A percentile compares a stretch with the other conserved stretches of the same genome.
These are phyloP conservation scores for Heliconius hermathena DNA, from an alignment of 1,140 invertebrate species.

Conservation along the genomic window DNA sequence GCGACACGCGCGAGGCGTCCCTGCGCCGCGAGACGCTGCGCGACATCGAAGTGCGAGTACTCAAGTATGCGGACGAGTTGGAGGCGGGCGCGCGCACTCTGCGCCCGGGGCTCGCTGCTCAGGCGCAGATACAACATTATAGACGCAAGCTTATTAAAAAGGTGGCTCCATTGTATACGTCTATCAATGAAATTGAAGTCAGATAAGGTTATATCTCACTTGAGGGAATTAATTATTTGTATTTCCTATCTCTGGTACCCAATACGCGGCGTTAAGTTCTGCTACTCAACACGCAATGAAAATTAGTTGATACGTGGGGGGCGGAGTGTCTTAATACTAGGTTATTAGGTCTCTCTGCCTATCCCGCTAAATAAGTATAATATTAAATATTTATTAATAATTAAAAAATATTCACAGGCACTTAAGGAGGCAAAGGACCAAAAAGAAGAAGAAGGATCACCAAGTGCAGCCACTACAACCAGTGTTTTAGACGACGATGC, in stretches of 20 bases:
- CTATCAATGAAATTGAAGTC: not conserved
- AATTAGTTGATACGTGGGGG: not conserved
- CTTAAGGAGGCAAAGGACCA: constrained; percentile 52
- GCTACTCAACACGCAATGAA: not conserved
- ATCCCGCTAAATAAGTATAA: not conserved
- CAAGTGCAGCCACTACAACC: constrained; percentile 13
- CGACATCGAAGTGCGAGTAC: constrained; percentile 96
- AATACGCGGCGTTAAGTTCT: no score
- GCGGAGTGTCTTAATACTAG: no score
- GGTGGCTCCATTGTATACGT: constrained; percentile 71
- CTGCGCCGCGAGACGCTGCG: constrained; percentile 91
- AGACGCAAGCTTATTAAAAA: constrained; percentile 94
- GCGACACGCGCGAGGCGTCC: constrained; percentile 73
- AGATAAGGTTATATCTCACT: no score
- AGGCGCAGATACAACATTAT: constrained; percentile 94
- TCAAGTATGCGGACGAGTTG: constrained; percentile 98
- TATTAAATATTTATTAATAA: not conserved
- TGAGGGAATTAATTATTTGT: no score
- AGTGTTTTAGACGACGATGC: constrained; percentile 57
- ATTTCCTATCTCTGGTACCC: no score
- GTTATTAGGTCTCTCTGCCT: no score
- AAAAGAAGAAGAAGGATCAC: constrained; percentile 41
- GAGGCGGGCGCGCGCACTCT: constrained; percentile 91
- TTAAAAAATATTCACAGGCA: constrained; percentile 45
- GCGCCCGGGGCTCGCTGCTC: constrained; percentile 89